Conservation (phyloP, 2,797 vertebrate species). For the Syngnathus acus region DNA sequence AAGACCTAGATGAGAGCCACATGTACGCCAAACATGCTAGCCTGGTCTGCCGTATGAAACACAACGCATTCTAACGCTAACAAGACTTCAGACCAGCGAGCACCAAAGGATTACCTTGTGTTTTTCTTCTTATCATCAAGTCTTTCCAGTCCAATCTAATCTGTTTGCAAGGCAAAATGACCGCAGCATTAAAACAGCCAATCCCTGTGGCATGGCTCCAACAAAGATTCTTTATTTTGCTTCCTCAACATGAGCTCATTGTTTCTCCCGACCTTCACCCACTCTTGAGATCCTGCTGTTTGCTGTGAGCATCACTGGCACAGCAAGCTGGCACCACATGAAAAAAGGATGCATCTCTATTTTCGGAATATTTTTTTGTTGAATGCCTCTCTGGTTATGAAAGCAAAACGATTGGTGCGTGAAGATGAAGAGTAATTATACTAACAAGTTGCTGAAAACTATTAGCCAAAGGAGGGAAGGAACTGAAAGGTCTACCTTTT, state of each 20-base stretch:
- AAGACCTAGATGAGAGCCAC: constrained; percentile 4
- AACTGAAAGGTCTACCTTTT: not conserved
- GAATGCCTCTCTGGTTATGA: not conserved
- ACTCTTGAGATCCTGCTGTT: constrained; percentile 7
- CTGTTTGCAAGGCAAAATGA: not conserved
- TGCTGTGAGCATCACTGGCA: not conserved
- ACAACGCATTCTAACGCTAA: constrained; percentile 19
- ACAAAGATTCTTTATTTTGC: not conserved
- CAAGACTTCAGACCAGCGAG: not conserved
- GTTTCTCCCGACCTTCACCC: constrained; percentile 3
- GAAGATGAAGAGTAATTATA: not conserved
- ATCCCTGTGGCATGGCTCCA: not conserved
- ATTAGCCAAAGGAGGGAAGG: not conserved
- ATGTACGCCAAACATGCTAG: constrained; percentile 17
- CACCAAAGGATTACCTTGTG: not conserved
- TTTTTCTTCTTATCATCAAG: not conserved
- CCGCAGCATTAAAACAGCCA: not conserved
- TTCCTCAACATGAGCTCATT: not conserved
- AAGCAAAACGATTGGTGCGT: not conserved
- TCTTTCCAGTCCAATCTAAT: not conserved
- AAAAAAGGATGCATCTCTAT: not conserved
- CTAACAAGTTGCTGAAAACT: not conserved
- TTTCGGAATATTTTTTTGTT: not conserved
- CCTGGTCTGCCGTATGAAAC: constrained; percentile 4
- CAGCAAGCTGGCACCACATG: not conserved